Base-by-base conservation (phyloP, 2,888 invertebrate species). In the Oasisia sp. region DNA sequence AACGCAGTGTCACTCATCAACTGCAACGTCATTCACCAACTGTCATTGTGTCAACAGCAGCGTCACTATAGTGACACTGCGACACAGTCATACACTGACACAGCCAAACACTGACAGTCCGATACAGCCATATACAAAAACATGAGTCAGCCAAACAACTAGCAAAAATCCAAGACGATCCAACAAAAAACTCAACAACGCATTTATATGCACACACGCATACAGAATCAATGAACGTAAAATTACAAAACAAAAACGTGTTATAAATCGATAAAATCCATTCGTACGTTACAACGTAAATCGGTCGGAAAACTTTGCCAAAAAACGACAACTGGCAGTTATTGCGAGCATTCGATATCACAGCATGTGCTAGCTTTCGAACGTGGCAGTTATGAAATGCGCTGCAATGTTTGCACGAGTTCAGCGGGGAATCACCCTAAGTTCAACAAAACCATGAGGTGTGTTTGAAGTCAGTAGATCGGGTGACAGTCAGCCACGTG, bases 171-270 rank as follows among this genome's bases (percentile, higher is more conserved):
- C 32, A 90, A 90, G 90, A 38, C 32, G 32, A 44, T 32, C 32
- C 90, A 90, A 90, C 32, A 90, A 7, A 32, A 38, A 90, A 90
- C 14, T 90, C 90, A 90, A 90, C 32, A 38, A 44, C 90, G 44
- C 32, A 44, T 90, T 90, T 44, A 90, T 74, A 74, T 74, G 74
- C 74, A 74, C 74, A n/a, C n/a, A 7, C 27, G 74, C n/a, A n/a
- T 74, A 74, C 74, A 74, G 3, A 19, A 74, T 74, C 74, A 74
- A 74, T 27, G 27, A 27, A 74, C 27, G 74, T 74, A 74, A 74
- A 74, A 74, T 14, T 74, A 74, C 74, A 90, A 90, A 90, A 90
- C n/a, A 19, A 90, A 32, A 90, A 44, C 50, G 5, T 90, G 32
- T 32, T 27, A 90, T 0, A 90, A 90, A 90, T 90, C 38, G n/a